phyloP scores from a whole-genome alignment of 2,113 vertebrate genomes.

The Perca schrenkii region DNA sequence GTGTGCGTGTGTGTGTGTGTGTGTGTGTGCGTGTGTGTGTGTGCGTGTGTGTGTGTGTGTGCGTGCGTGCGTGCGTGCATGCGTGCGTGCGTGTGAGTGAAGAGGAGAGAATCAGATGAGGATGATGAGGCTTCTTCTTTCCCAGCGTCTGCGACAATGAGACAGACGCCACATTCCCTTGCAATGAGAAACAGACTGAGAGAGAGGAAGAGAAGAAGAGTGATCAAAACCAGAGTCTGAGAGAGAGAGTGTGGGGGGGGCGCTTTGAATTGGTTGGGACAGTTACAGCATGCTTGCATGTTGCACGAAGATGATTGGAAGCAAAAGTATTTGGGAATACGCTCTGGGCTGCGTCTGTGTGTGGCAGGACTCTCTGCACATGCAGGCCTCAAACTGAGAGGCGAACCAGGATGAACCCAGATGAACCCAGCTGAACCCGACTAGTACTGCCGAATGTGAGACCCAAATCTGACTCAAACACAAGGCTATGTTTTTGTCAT shows the following conservation, averaged over 20 bases:
- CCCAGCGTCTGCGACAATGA: conserved; percentile 77
- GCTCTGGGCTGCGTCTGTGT: conserved; percentile 25
- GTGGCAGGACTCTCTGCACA: background rate
- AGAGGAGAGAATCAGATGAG: conserved; percentile 55
- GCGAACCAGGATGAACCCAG: conserved; percentile 24
- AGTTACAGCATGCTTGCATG: conserved; percentile 55
- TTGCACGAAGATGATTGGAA: conserved; percentile 39
- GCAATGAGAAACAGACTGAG: conserved; percentile 79
- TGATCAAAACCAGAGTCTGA: conserved; percentile 53
- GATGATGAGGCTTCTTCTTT: conserved; percentile 67
- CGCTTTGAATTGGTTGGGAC: conserved; percentile 56
- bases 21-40: conserved; percentile 21
- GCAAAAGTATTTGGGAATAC: conserved; percentile 40
- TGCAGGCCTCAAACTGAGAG: conserved; percentile 16
- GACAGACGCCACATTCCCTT: conserved; percentile 81
- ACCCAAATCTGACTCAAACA: background rate
- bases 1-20: conserved; percentile 16
- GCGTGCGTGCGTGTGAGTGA: conserved; percentile 1
- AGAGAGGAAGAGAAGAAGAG: conserved; percentile 20
- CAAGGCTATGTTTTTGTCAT: background rate
- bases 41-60: background rate
- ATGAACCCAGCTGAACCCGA: conserved; percentile 28
- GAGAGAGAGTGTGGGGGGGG: background rate
- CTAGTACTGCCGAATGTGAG: background rate
- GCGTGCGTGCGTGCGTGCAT: conserved; percentile 1